Evolutionary conservation across 2,888 invertebrate species (phyloP).

Genomic region (Bellardia bayeri): DNA sequence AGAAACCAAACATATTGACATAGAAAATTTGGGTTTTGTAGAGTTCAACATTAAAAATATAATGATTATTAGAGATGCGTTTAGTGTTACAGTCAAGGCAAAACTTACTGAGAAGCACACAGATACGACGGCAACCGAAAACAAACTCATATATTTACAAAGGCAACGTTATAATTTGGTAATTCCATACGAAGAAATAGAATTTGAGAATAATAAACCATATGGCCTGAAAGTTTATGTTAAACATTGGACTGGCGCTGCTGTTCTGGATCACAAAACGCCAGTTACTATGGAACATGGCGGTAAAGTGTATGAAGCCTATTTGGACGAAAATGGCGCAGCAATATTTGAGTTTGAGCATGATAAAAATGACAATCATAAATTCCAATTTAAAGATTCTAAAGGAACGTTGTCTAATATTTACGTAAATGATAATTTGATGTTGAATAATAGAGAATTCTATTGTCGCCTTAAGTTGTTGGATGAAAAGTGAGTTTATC

Average conservation of each 20-base stretch:
- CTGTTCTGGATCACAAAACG: not conserved
- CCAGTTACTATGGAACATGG: conserved; percentile 4
- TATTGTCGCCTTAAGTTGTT: too few species aligned
- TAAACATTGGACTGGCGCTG: conserved; percentile 3
- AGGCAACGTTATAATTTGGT: not conserved
- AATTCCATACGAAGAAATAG: conserved; percentile 7
- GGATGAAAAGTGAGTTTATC: too few species aligned
- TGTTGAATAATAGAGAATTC: too few species aligned
- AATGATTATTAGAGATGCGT: conserved; percentile 84
- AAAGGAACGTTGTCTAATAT: too few species aligned
- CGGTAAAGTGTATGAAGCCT: not conserved
- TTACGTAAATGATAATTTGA: too few species aligned
- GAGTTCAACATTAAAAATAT: conserved; percentile 83
- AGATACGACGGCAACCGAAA: not conserved
- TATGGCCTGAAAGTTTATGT: conserved; percentile 11
- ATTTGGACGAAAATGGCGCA: not conserved
- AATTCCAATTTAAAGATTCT: not conserved
- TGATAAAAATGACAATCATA: not conserved
- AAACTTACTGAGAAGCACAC: conserved; percentile 7
- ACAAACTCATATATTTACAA: not conserved
- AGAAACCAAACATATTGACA: not conserved
- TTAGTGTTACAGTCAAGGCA: not conserved
- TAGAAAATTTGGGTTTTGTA: not conserved
- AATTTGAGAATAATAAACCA: conserved; percentile 11
- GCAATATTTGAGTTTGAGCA: conserved; percentile 22